A percentile compares a stretch with the other conserved stretches of the same genome.
Conservation (phyloP, 2,888 invertebrate species). For the Polymixis flavicincta region DNA sequence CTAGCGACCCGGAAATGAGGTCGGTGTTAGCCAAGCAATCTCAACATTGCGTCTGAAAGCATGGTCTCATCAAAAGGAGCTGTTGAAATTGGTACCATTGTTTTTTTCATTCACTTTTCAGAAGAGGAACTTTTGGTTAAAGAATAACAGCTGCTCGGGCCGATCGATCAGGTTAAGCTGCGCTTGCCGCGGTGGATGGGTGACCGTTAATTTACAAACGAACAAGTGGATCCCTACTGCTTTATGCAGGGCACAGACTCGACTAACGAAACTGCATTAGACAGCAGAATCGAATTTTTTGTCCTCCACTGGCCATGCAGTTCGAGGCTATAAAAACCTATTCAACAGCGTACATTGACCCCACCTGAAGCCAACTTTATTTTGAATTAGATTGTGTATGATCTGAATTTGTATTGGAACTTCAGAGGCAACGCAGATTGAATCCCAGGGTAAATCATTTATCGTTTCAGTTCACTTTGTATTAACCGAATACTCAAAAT, state of each 20-base stretch:
- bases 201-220: constrained; percentile 6
- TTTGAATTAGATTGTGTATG: constrained; percentile 6
- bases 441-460: constrained; percentile 15
- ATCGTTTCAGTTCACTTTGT: constrained; percentile 25
- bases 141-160: too few relatives aligned
- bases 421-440: not conserved
- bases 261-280: constrained; percentile 1
- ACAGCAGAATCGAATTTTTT: not conserved
- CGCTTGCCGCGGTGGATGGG: too few relatives aligned
- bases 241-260: not conserved
- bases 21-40: constrained; percentile 2
- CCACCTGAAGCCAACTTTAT: not conserved
- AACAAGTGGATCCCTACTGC: not conserved
- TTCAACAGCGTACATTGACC: constrained; percentile 12
- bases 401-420: constrained; percentile 27
- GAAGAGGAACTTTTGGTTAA: too few relatives aligned
- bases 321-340: constrained; percentile 3
- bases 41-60: not conserved
- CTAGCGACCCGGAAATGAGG: constrained; percentile 1
- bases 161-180: too few relatives aligned
- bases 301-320: not conserved
- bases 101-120: not conserved
- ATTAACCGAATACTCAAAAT: constrained; percentile 32
- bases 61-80: not conserved
- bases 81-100: not conserved